Conservation (phyloP, 2,888 invertebrate genomes). For the Ophion ventricosus region DNA sequence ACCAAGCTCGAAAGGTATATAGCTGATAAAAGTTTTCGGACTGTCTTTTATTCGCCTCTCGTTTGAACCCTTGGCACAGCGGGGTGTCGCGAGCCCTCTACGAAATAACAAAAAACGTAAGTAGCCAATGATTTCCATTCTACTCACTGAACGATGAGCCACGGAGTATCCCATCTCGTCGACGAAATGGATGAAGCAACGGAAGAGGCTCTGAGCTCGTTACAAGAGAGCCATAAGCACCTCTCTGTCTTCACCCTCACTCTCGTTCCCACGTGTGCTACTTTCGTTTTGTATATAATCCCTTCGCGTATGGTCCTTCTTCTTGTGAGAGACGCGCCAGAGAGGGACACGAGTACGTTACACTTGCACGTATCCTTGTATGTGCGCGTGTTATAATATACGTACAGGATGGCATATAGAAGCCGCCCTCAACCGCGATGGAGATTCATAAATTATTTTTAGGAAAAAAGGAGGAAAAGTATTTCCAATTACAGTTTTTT, state of each 20-base stretch:
- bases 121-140: conserved; percentile 52
- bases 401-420: conserved; percentile 50
- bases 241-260: conserved; percentile 52
- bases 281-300: conserved; percentile 54
- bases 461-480: conserved; percentile 83
- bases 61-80: conserved; percentile 77
- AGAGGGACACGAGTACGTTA: conserved; percentile 44
- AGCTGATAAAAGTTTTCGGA: conserved; percentile 42
- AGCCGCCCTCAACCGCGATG: conserved; percentile 69
- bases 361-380: conserved; percentile 27
- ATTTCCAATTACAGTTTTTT: conserved; percentile 84
- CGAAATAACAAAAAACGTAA: conserved; percentile 44
- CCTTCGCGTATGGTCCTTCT: conserved; percentile 19
- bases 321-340: conserved; percentile 35
- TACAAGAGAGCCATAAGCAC: conserved; percentile 45
- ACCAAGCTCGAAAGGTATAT: conserved; percentile 23
- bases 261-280: conserved; percentile 57
- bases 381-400: conserved; percentile 38
- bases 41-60: conserved; percentile 26
- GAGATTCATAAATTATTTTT: conserved; percentile 83
- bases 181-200: conserved; percentile 57
- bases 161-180: conserved; percentile 13
- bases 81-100: conserved; percentile 70
- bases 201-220: conserved; percentile 52
- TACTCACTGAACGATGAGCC: conserved; percentile 26